Evolutionary conservation across 2,888 invertebrate genomes (phyloP).

Genomic region (Enchytraeus crypticus): DNA sequence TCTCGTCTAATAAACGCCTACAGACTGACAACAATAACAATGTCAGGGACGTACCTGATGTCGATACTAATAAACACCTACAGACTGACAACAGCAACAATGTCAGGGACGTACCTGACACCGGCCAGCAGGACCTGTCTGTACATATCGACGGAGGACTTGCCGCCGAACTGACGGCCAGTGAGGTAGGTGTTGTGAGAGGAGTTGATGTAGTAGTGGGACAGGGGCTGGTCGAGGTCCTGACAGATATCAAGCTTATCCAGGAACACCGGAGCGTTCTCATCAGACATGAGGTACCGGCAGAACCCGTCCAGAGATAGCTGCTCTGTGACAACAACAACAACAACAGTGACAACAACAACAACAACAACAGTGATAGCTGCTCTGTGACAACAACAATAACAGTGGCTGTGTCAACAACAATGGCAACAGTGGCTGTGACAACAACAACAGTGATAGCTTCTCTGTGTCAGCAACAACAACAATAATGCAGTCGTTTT

Average conservation of each 20-base stretch:
- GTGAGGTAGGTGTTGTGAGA: no score
- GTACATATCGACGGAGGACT: constrained; percentile 95
- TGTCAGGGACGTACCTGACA: constrained; percentile 63
- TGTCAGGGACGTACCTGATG: constrained; percentile 32
- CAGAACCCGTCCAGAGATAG: constrained; percentile 90
- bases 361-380: no score
- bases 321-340: constrained; percentile 34
- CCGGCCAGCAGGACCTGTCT: constrained; percentile 91
- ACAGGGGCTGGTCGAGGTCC: constrained; percentile 96
- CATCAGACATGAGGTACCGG: constrained; percentile 97
- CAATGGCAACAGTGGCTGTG: no score
- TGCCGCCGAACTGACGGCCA: constrained; percentile 92
- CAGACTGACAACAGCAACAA: neutral
- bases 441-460: no score
- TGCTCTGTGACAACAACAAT: no score
- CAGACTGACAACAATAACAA: neutral
- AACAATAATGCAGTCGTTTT: no score
- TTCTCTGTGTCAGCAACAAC: no score
- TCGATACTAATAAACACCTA: no score
- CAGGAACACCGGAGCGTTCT: constrained; percentile 97
- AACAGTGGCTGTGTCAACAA: no score
- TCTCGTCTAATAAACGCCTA: neutral
- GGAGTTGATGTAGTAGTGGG: constrained; percentile 98
- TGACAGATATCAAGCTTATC: constrained; percentile 79
- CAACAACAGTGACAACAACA: no score